Percentiles rank a stretch among this genome's conserved stretches.
Evolutionary conservation across 2,113 vertebrate species (phyloP).

Genomic region (Pleuronectes platessa): DNA sequence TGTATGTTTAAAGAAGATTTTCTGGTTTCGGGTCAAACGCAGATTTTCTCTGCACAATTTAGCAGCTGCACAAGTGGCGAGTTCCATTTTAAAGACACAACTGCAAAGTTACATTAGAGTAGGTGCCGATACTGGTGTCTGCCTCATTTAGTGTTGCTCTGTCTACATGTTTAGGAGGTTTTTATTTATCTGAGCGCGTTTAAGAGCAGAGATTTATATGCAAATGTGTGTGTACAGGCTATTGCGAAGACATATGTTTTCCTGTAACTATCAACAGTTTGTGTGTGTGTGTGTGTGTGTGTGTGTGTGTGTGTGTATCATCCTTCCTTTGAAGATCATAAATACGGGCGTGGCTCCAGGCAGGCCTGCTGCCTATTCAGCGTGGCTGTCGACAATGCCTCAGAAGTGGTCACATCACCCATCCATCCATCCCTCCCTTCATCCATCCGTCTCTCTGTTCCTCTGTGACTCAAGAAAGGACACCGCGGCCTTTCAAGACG

Average conservation of each 20-base stretch:
- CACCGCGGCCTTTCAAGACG: conserved; percentile 50
- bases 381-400: conserved; percentile 78
- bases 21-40: not conserved
- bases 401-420: conserved; percentile 79
- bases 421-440: conserved; percentile 70
- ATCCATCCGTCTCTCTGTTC: conserved; percentile 63
- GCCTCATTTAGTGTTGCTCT: not conserved
- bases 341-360: conserved; percentile 75
- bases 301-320: conserved; percentile 60
- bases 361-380: conserved; percentile 73
- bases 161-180: conserved; percentile 2
- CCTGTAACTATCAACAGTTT: conserved; percentile 70
- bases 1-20: not conserved
- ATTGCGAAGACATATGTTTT: conserved; percentile 64
- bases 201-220: conserved; percentile 31
- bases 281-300: conserved; percentile 46
- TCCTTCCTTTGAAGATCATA: conserved; percentile 80
- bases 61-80: not conserved
- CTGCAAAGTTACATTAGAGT: not conserved
- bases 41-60: no score
- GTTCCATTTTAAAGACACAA: not conserved
- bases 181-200: conserved; percentile 7
- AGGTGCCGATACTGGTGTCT: not conserved
- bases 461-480: conserved; percentile 55
- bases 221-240: conserved; percentile 38